phyloP scores from a whole-genome alignment of 2,888 invertebrate genomes.

The Deroplatys truncata region DNA sequence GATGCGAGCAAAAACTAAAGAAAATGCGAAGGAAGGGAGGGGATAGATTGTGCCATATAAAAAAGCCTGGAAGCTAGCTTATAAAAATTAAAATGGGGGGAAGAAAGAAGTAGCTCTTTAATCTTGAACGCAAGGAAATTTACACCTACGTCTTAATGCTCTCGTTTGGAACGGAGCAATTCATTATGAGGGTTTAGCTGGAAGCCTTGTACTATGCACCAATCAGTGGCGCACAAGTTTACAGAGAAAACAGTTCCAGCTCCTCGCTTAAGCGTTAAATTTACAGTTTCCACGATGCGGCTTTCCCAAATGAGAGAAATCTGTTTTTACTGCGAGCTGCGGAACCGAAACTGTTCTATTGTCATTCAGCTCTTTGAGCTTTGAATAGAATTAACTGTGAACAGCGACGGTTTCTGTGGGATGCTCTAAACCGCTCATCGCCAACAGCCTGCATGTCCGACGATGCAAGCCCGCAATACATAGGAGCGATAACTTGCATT shows the following conservation, averaged over 20 bases:
- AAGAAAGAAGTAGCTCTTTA: not conserved
- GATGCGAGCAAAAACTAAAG: not conserved
- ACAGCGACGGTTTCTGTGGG: too few relatives aligned
- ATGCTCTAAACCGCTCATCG: too few relatives aligned
- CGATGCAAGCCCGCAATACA: too few relatives aligned
- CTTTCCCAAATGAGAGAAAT: not conserved
- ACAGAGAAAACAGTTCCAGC: not conserved
- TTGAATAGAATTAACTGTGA: too few relatives aligned
- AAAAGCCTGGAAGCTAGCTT: not conserved
- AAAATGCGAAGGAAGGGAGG: not conserved
- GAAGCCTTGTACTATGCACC: not conserved
- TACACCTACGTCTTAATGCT: not conserved
- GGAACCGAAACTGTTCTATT: too few relatives aligned
- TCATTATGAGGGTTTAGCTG: not conserved
- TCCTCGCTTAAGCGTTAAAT: not conserved
- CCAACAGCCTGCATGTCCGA: too few relatives aligned
- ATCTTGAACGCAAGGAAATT: not conserved
- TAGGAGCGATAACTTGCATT: too few relatives aligned
- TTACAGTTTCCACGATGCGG: not conserved
- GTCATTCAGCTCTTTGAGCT: too few relatives aligned
- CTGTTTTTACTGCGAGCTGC: too few relatives aligned
- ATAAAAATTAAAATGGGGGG: not conserved
- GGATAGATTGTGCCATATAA: not conserved
- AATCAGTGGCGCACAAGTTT: not conserved
- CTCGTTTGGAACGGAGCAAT: not conserved